These are phyloP conservation scores for Albula glossodonta DNA, from an alignment of 2,113 vertebrate genomes.

Conservation along the genomic window DNA sequence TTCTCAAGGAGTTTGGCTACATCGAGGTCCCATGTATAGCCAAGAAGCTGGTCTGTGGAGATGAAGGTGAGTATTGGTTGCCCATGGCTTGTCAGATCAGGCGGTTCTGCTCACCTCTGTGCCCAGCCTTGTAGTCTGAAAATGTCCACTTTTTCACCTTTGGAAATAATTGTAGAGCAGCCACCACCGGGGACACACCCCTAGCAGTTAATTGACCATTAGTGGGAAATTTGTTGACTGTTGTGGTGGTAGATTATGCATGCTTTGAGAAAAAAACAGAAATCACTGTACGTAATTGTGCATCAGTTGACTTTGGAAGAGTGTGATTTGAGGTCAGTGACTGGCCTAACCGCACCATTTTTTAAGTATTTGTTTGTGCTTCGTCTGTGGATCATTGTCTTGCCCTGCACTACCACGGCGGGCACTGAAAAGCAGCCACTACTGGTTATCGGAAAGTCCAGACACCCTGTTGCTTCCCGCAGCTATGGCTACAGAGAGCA, in stretches of 20 bases:
- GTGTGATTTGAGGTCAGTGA: neutral
- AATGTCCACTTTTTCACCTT: neutral
- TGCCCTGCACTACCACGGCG: neutral
- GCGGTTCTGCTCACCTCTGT: neutral
- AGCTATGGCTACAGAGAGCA: neutral
- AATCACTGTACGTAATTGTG: neutral
- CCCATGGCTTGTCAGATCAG: neutral
- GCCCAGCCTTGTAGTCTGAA: neutral
- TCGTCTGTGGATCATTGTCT: neutral
- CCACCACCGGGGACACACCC: neutral
- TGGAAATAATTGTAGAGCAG: neutral
- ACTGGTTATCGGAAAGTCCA: neutral
- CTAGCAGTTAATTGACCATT: too few species aligned
- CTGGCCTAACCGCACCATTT: too few species aligned
- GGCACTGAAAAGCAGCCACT: neutral
- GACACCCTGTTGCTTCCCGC: neutral
- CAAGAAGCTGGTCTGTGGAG: constrained; percentile 92
- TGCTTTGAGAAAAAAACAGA: too few species aligned
- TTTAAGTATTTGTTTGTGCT: too few species aligned
- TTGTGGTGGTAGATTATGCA: too few species aligned
- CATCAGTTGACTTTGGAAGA: neutral
- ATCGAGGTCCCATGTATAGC: constrained; percentile 85
- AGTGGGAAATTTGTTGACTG: neutral
- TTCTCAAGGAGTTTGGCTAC: constrained; percentile 85
- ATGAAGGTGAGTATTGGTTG: constrained; percentile 79